phyloP scores from a whole-genome alignment of 2,797 vertebrate species.

The Babyrousa celebensis region DNA sequence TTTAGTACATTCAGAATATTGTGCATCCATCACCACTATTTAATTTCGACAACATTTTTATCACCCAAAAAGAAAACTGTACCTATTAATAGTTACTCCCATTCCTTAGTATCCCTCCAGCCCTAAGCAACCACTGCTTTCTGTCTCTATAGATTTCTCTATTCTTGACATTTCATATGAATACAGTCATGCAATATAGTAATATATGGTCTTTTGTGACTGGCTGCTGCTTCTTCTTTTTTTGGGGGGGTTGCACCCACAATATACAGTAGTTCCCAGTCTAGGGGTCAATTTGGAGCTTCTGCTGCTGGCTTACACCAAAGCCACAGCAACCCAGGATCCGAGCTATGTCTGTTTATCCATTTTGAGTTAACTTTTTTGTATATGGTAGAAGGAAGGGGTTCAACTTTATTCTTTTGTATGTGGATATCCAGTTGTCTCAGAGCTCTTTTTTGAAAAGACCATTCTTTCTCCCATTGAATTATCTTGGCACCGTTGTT shows the following conservation, averaged over 20 bases:
- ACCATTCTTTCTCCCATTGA: not conserved
- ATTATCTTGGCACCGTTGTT: not conserved
- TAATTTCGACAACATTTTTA: slow-evolving; percentile 35
- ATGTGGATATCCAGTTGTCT: not conserved
- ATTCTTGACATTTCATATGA: slow-evolving; percentile 12
- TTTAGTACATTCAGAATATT: not conserved
- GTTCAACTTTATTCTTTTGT: slow-evolving; percentile 18
- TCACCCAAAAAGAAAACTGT: not conserved
- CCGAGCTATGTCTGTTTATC: not conserved
- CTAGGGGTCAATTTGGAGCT: too few relatives aligned
- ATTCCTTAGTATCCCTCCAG: not conserved
- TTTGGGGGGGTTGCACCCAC: too few relatives aligned
- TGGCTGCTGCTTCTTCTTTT: not conserved
- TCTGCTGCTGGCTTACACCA: too few relatives aligned
- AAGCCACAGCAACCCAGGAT: too few relatives aligned
- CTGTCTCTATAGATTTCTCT: not conserved
- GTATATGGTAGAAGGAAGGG: not conserved
- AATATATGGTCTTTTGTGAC: slow-evolving; percentile 14
- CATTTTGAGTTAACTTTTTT: slow-evolving; percentile 66
- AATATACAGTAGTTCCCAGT: too few relatives aligned
- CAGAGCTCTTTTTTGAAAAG: slow-evolving; percentile 34
- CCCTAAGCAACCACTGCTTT: not conserved
- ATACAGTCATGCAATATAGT: not conserved
- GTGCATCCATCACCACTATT: not conserved
- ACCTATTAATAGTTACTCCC: not conserved